Conservation (phyloP, 1,140 invertebrate genomes). For the Sarcophaga peregrina region DNA sequence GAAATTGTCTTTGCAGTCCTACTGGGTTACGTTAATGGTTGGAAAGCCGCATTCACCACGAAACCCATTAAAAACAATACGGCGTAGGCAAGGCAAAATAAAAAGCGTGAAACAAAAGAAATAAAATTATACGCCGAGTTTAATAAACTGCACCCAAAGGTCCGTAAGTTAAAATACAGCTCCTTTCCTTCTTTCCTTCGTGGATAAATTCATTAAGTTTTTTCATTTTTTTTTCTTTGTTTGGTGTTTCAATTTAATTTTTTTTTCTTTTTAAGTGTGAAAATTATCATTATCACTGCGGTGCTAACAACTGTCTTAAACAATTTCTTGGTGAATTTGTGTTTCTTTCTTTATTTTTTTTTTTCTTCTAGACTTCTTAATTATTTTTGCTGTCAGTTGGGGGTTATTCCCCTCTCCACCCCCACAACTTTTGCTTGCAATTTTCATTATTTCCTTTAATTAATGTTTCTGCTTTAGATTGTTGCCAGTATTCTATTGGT, state of each 20-base stretch:
- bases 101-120: neutral
- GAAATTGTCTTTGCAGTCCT: slow-evolving; percentile 20
- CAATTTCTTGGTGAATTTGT: neutral
- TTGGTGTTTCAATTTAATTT: neutral
- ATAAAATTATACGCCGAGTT: slow-evolving; percentile 17
- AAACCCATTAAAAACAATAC: slow-evolving; percentile 40
- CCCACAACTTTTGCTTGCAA: neutral
- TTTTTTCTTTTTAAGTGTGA: slow-evolving; percentile 34
- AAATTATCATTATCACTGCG: slow-evolving; percentile 48
- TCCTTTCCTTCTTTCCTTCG: neutral
- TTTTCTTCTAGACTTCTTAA: neutral
- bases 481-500: neutral
- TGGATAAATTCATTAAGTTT: neutral
- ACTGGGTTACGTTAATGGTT: slow-evolving; percentile 28
- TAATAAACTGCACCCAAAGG: slow-evolving; percentile 34
- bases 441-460: neutral
- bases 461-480: neutral
- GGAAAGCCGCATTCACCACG: slow-evolving; percentile 45
- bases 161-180: neutral
- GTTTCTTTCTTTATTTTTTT: slow-evolving; percentile 12
- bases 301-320: slow-evolving; percentile 37
- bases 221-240: neutral
- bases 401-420: neutral
- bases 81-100: neutral
- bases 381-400: neutral